Percentiles rank a stretch among this genome's conserved stretches.
phyloP scores from a whole-genome alignment of 2,113 vertebrate species.

The Oplegnathus fasciatus region DNA sequence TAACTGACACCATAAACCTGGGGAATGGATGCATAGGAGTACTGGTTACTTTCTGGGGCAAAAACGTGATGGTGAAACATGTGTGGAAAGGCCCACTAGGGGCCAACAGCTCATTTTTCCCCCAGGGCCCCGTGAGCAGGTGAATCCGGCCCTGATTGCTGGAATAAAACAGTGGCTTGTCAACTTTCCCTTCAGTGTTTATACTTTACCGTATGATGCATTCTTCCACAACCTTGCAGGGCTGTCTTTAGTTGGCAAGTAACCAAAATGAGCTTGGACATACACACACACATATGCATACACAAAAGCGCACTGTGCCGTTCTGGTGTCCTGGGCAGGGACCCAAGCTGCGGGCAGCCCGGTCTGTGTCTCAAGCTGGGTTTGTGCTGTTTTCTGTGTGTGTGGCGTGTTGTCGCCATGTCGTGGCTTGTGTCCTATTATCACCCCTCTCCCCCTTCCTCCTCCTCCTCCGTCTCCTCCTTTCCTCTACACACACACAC shows the following conservation, averaged over 20 bases:
- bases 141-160: neutral
- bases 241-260: constrained; percentile 59
- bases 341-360: constrained; percentile 77
- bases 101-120: neutral
- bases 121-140: accelerated
- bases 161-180: neutral
- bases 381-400: constrained; percentile 84
- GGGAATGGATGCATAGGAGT: neutral
- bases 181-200: neutral
- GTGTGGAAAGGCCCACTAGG: neutral
- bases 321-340: constrained; percentile 75
- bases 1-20: neutral
- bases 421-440: constrained; percentile 85
- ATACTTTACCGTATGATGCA: constrained; percentile 1
- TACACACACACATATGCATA: constrained; percentile 29
- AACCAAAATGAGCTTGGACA: constrained; percentile 56
- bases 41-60: neutral
- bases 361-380: constrained; percentile 84
- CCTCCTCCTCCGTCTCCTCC: constrained; percentile 38
- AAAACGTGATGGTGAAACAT: neutral
- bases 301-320: constrained; percentile 15
- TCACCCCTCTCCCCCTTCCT: constrained; percentile 68
- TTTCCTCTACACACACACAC: constrained; percentile 13
- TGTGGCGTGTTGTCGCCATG: constrained; percentile 82
- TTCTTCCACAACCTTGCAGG: constrained; percentile 11